Conservation (phyloP, 2,797 vertebrate genomes). For the Percopsis omiscomaycus region DNA sequence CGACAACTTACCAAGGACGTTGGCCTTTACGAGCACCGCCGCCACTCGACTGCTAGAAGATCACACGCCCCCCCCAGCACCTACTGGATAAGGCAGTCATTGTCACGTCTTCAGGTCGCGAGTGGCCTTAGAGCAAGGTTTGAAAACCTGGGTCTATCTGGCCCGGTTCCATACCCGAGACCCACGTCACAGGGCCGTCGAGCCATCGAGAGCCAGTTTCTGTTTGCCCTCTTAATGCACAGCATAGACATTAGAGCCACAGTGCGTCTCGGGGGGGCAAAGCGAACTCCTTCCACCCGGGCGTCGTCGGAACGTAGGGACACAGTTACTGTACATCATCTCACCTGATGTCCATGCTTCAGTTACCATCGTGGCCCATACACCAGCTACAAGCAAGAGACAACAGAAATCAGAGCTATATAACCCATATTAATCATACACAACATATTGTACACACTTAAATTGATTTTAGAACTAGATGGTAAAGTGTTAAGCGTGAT, state of each 20-base stretch:
- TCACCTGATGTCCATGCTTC: too few species aligned
- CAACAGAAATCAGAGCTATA: too few species aligned
- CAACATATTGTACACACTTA: too few species aligned
- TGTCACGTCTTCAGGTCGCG: background rate
- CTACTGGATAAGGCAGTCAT: conserved; percentile 6
- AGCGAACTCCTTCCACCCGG: background rate
- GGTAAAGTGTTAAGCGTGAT: too few species aligned
- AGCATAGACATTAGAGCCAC: conserved; percentile 59
- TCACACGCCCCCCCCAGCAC: too few species aligned
- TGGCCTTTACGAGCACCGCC: conserved; percentile 1
- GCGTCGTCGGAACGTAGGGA: too few species aligned
- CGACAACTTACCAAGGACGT: background rate
- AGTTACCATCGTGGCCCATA: too few species aligned
- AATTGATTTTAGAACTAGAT: too few species aligned
- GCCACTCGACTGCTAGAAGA: background rate
- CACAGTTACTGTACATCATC: too few species aligned
- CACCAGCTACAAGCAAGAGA: too few species aligned
- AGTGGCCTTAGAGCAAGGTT: background rate
- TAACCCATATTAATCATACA: too few species aligned
- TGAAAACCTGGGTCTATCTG: conserved; percentile 43
- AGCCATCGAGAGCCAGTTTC: conserved; percentile 63
- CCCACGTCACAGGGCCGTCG: conserved; percentile 45
- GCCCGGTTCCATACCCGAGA: conserved; percentile 69
- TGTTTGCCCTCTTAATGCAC: conserved; percentile 63
- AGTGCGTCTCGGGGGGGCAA: conserved; percentile 65